These are phyloP conservation scores for Catamblyrhynchus diadema DNA, from an alignment of 2,797 vertebrate genomes.

Conservation along the genomic window DNA sequence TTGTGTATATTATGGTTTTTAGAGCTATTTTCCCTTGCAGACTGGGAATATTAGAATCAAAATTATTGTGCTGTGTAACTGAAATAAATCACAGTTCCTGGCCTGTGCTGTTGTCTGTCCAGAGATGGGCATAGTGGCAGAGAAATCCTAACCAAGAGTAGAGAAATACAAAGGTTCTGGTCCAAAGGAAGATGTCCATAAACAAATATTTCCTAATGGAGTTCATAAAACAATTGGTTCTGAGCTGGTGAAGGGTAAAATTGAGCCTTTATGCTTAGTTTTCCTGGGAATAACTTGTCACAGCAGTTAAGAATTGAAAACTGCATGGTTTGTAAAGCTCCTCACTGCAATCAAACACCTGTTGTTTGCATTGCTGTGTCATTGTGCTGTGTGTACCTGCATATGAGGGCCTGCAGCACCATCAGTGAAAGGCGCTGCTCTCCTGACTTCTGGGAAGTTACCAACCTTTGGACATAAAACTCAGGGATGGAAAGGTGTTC, in stretches of 20 bases:
- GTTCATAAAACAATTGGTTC: conserved; percentile 19
- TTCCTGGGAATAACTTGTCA: conserved; percentile 1
- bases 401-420: not conserved
- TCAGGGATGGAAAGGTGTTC: not conserved
- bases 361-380: not conserved
- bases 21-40: not conserved
- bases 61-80: not conserved
- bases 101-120: not conserved
- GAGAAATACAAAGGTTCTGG: not conserved
- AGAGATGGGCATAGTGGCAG: not conserved
- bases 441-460: not conserved
- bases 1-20: not conserved
- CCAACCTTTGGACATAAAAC: not conserved
- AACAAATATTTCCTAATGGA: not conserved
- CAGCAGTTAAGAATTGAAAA: not conserved
- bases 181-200: not conserved
- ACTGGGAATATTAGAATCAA: not conserved
- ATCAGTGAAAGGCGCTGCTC: not conserved
- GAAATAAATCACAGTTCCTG: not conserved
- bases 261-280: conserved; percentile 10
- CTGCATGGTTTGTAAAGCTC: not conserved
- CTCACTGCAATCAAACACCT: not conserved
- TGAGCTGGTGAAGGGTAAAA: conserved; percentile 47
- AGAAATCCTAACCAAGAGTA: not conserved
- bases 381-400: not conserved